Percentiles rank a stretch among this genome's conserved stretches.
These are phyloP conservation scores for Meriones unguiculatus DNA, from an alignment of 2,113 vertebrate genomes.

Conservation along the genomic window DNA sequence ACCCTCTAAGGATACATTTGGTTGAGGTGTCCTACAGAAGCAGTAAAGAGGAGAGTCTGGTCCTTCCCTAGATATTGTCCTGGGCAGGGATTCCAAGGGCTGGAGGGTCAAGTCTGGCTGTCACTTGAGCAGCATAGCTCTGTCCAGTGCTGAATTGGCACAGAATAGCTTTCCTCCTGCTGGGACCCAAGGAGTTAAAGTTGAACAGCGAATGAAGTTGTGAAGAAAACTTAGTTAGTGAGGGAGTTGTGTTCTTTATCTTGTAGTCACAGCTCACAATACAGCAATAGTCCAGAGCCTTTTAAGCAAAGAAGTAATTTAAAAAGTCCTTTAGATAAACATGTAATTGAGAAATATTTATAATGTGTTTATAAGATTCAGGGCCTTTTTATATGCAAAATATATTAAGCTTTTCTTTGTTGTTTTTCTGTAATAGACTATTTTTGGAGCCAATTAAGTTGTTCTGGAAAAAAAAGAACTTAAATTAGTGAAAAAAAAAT, in stretches of 20 bases:
- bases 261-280: neutral
- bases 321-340: neutral
- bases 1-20: neutral
- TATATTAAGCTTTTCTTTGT: constrained; percentile 44
- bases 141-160: neutral
- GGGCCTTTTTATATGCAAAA: neutral
- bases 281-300: neutral
- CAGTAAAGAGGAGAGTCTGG: neutral
- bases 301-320: constrained; percentile 18
- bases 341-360: neutral
- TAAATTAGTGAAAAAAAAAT: neutral
- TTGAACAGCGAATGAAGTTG: neutral
- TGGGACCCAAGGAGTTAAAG: neutral
- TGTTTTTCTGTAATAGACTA: constrained; percentile 27
- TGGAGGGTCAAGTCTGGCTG: neutral
- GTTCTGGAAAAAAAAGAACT: constrained; percentile 25
- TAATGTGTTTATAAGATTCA: constrained; percentile 2
- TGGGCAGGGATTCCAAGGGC: neutral
- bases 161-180: neutral
- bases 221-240: neutral
- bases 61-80: neutral
- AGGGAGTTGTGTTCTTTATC: neutral
- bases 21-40: no score
- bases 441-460: constrained; percentile 55
- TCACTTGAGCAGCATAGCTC: neutral